Base-by-base conservation (phyloP, 2,888 invertebrate genomes). In the Omphaloscelis lunosa region DNA sequence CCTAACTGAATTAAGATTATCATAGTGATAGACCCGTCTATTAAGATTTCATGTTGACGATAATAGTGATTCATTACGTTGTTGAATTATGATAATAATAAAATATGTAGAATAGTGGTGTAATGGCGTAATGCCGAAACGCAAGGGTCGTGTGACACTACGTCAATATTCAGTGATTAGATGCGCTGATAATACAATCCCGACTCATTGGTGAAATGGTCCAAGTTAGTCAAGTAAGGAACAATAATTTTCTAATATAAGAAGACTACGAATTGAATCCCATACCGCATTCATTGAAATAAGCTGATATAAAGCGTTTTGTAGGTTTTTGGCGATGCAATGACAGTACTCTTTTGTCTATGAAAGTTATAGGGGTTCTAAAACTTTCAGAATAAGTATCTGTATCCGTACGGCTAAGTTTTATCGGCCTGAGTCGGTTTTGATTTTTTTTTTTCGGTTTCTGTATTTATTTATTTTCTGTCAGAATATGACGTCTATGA, bases 21-120 rank as follows among this genome's bases (percentile, higher is more conserved):
- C 86, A 62, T 23, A 41, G 20, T 9, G 86, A 86, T 84, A 82
- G 53, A 75, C 58, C 65, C 63, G 61, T 68, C 71, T 74, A 77
- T 76, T 81, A 69, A 71, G 82, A 77, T 84, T 48, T 62, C 53
- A 65, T n/a, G 67, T 75, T 12, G 29, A 72, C 12, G 77, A 75
- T 85, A 77, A 76, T 56, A 70, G 51, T 80, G 75, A 77, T 85
- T 85, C 73, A 85, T 83, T 72, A 72, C 39, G 58, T 85, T 69
- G 34, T 65, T 72, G 74, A 71, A 77, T 83, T 65, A 76, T 58
- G 65, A 82, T 80, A 53, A 61, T 63, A 66, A 68, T 81, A 59
- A 82, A 62, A 74, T 70, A 56, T 48, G 61, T 62, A 59, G 45
- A 63, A 63, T 58, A 65, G 67, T 75, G 23, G 41, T 71, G 48